A percentile compares a stretch with the other conserved stretches of the same genome.
phyloP scores from a whole-genome alignment of 2,888 invertebrate species.

The Ectemnius continuus region DNA sequence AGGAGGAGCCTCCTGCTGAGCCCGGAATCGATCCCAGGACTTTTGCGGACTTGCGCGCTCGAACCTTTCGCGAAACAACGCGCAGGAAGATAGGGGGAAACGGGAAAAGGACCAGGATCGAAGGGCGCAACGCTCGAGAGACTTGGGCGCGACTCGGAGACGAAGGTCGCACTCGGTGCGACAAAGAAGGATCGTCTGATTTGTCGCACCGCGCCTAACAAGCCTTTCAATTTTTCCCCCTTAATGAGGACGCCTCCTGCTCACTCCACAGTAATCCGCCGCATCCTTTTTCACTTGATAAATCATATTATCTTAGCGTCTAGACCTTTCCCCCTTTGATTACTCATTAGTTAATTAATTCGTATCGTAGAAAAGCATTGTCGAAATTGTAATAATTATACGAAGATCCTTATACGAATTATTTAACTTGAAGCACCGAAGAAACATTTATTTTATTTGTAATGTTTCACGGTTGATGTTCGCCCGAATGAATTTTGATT shows the following conservation, averaged over 20 bases:
- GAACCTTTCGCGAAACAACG: constrained; percentile 60
- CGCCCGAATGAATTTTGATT: too few species aligned
- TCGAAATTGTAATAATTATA: too few species aligned
- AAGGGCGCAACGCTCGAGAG: constrained; percentile 13
- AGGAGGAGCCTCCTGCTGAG: constrained; percentile 77
- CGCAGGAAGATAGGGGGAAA: constrained; percentile 55
- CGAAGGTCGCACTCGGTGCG: constrained; percentile 22
- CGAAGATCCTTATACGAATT: too few species aligned
- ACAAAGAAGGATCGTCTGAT: constrained; percentile 53
- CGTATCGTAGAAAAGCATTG: too few species aligned
- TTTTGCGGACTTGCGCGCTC: constrained; percentile 70
- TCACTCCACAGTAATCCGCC: constrained; percentile 20
- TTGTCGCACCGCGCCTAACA: constrained; percentile 62
- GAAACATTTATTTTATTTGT: too few species aligned
- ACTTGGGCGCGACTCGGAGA: constrained; percentile 19
- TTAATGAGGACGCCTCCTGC: constrained; percentile 59
- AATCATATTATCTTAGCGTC: constrained; percentile 61
- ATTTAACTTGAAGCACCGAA: too few species aligned
- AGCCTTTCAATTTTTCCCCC: constrained; percentile 63
- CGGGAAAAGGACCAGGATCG: constrained; percentile 45
- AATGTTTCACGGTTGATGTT: too few species aligned
- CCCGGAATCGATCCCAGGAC: constrained; percentile 76
- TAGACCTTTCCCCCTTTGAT: too few species aligned
- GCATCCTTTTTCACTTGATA: constrained; percentile 59
- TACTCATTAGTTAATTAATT: too few species aligned